phyloP scores from a whole-genome alignment of 2,888 invertebrate genomes.

The Oxystoma pomonae region DNA sequence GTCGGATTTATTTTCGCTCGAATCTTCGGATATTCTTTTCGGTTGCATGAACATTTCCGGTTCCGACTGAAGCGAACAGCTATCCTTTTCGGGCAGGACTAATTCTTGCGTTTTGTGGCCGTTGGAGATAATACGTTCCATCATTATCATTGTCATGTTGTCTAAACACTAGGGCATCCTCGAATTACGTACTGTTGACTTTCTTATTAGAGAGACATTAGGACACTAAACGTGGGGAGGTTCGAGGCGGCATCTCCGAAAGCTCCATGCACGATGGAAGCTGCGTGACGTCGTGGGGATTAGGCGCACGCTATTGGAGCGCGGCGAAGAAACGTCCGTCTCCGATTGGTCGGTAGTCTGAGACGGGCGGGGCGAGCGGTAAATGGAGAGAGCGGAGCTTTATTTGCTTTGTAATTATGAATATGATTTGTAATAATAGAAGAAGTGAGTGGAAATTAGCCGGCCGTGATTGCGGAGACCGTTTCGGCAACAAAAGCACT shows the following conservation, averaged over 20 bases:
- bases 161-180: constrained; percentile 25
- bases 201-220: constrained; percentile 27
- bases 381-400: constrained; percentile 25
- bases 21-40: constrained; percentile 44
- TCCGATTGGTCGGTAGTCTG: constrained; percentile 16
- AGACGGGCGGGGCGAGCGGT: constrained; percentile 29
- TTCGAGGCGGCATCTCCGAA: constrained; percentile 11
- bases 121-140: constrained; percentile 46
- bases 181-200: constrained; percentile 26
- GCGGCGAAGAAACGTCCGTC: constrained; percentile 5
- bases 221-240: constrained; percentile 27
- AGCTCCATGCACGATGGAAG: constrained; percentile 21
- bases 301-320: constrained; percentile 30
- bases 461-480: constrained; percentile 42
- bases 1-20: constrained; percentile 39
- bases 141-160: constrained; percentile 51
- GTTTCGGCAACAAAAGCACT: constrained; percentile 41
- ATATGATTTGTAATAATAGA: constrained; percentile 50
- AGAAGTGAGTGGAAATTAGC: constrained; percentile 46
- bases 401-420: constrained; percentile 51
- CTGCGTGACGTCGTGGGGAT: constrained; percentile 28
- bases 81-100: constrained; percentile 30
- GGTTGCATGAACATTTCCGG: constrained; percentile 41
- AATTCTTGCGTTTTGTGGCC: constrained; percentile 25
- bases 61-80: constrained; percentile 30